Percentiles rank a stretch among this genome's conserved stretches.
These are phyloP conservation scores for Oryzias curvinotus DNA, from an alignment of 2,113 vertebrate species.

Conservation along the genomic window DNA sequence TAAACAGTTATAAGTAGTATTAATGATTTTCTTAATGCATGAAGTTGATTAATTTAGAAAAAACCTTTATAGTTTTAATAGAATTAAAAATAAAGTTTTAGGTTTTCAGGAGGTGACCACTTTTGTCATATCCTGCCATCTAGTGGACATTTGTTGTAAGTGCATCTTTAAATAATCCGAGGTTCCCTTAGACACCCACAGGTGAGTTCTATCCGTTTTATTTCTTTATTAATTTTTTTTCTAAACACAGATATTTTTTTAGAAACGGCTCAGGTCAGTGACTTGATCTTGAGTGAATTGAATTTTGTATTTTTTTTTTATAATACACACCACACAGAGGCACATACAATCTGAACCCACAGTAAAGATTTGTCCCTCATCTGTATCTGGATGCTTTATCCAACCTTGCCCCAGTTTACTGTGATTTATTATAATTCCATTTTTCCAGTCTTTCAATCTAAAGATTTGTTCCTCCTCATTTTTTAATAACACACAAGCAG, in stretches of 20 bases:
- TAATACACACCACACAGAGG: conserved; percentile 33
- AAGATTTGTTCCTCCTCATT: conserved; percentile 76
- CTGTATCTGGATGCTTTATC: conserved; percentile 71
- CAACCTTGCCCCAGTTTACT: conserved; percentile 74
- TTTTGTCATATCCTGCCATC: conserved; percentile 60
- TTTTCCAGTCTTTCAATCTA: conserved; percentile 77
- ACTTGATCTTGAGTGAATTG: conserved; percentile 59
- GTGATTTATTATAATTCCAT: conserved; percentile 78
- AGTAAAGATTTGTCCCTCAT: conserved; percentile 73
- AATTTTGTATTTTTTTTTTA: conserved; percentile 1
- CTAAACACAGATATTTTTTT: conserved; percentile 14
- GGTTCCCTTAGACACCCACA: conserved; percentile 14
- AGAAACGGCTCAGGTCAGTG: conserved; percentile 37
- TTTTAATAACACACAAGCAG: conserved; percentile 72
- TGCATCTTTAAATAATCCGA: conserved; percentile 21
- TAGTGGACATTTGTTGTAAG: conserved; percentile 50
- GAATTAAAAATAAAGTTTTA: not conserved
- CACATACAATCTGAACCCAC: conserved; percentile 42
- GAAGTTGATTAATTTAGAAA: too few relatives aligned
- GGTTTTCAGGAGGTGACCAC: not conserved
- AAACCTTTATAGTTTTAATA: not conserved
- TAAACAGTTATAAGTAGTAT: too few relatives aligned
- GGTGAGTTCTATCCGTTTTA: conserved; percentile 7
- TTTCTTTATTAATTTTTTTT: conserved; percentile 12
- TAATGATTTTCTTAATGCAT: too few relatives aligned